phyloP scores from a whole-genome alignment of 2,797 vertebrate genomes.

The Rachycentron canadum region DNA sequence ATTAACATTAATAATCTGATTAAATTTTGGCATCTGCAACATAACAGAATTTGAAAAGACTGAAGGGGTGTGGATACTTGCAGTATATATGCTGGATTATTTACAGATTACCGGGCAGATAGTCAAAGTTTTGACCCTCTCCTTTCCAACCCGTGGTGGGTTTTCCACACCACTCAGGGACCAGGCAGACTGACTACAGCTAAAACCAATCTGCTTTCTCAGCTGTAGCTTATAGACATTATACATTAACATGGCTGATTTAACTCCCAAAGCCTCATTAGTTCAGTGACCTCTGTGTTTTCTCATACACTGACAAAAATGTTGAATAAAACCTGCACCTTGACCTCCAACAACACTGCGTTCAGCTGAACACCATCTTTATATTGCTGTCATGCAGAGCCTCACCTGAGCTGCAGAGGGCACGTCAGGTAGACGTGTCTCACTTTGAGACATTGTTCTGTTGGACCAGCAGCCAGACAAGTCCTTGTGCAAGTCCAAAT shows the following conservation, averaged over 20 bases:
- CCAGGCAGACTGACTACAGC: not conserved
- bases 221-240: conserved; percentile 34
- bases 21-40: too few species aligned
- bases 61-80: too few species aligned
- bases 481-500: not conserved
- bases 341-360: conserved; percentile 22
- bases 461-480: not conserved
- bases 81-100: too few species aligned
- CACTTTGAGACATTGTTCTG: not conserved
- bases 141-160: too few species aligned
- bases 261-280: conserved; percentile 34
- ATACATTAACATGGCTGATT: conserved; percentile 55
- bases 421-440: not conserved
- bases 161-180: not conserved
- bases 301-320: conserved; percentile 33
- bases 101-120: too few species aligned
- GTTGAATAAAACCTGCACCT: conserved; percentile 52
- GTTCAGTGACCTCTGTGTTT: conserved; percentile 45
- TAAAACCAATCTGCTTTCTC: conserved; percentile 4
- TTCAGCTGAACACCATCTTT: conserved; percentile 16
- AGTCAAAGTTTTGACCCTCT: not conserved
- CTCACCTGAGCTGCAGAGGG: conserved; percentile 6
- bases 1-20: too few species aligned
- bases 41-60: too few species aligned
- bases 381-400: not conserved